Evolutionary conservation across 2,113 vertebrate genomes (phyloP).

Genomic region (Albula glossodonta): DNA sequence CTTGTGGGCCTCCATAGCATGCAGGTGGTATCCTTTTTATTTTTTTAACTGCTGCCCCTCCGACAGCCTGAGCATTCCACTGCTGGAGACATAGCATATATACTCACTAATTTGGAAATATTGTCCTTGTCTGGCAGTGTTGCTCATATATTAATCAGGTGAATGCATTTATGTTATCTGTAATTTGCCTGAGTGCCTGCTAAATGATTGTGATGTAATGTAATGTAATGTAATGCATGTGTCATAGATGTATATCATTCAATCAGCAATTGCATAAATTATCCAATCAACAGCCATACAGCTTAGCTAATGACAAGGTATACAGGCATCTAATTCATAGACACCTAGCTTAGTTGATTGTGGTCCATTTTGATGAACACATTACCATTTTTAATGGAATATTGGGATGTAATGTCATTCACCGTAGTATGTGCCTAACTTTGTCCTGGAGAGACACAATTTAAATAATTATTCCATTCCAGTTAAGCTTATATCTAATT

Average conservation of each 20-base stretch:
- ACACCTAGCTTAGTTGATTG: too few species aligned
- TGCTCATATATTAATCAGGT: too few species aligned
- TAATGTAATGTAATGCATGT: not conserved
- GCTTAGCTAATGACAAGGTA: not conserved
- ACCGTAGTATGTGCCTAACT: not conserved
- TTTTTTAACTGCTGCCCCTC: too few species aligned
- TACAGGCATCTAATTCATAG: not conserved
- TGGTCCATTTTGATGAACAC: not conserved
- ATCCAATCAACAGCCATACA: not conserved
- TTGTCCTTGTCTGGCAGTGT: too few species aligned
- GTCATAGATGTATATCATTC: not conserved
- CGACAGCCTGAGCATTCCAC: too few species aligned
- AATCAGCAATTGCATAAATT: not conserved
- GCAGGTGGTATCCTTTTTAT: too few species aligned
- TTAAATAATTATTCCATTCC: not conserved
- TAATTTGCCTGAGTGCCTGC: too few species aligned
- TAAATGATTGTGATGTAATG: too few species aligned
- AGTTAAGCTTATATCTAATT: not conserved
- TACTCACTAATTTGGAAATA: too few species aligned
- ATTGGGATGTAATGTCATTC: not conserved
- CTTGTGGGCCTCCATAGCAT: too few species aligned
- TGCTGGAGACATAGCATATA: too few species aligned
- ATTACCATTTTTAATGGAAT: not conserved
- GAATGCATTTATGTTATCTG: too few species aligned
- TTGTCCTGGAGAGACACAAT: not conserved